Evolutionary conservation across 2,888 invertebrate genomes (phyloP), one percentile per base, ranked within the genome.

Genomic region (Cartodere bifasciata): DNA sequence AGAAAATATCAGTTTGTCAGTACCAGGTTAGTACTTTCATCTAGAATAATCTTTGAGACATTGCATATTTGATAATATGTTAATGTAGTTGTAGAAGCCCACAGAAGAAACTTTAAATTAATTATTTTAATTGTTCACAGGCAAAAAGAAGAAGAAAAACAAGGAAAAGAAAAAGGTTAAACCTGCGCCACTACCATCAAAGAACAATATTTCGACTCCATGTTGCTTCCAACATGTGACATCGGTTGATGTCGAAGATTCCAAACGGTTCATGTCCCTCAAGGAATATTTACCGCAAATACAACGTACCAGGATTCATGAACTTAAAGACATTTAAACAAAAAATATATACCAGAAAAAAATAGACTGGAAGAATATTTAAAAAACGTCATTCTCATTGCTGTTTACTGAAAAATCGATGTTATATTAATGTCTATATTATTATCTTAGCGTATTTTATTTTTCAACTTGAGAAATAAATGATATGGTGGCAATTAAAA

Each of bases 211-310:
- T 43, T 84, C 84, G 26, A 75, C 77, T 53, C 86, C 86, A 2
- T 85, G 84, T 53, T 82, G 82, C 52, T 86, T 86, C 57, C 78
- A 81, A 46, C 85, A 86, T 55, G 75, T 86, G 39, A 84, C 82
- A 29, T 79, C 75, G 46, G 74, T 85, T 24, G 79, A 80, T 37
- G 65, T 70, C 21, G 70, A 70, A 32, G 80, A 80, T 48, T 66
- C 69, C 37, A 64, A 67, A 31, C 64, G 75, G 37, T 76, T 75
- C 45, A 74, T 70, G 51, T 77, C 78, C 22, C 64, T 81, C 45
- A 75, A 75, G 51, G 73, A 75, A 13, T 66, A 74, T 44, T 67
- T 75, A 16, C 66, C 68, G 10, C 35, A 37, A 14, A 29, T 23
- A n/a, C 29, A 31, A 3, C 30, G 20, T 11, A 23, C 35, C 3